Base-by-base conservation (phyloP, 2,113 vertebrate species). In the Pagrus major region DNA sequence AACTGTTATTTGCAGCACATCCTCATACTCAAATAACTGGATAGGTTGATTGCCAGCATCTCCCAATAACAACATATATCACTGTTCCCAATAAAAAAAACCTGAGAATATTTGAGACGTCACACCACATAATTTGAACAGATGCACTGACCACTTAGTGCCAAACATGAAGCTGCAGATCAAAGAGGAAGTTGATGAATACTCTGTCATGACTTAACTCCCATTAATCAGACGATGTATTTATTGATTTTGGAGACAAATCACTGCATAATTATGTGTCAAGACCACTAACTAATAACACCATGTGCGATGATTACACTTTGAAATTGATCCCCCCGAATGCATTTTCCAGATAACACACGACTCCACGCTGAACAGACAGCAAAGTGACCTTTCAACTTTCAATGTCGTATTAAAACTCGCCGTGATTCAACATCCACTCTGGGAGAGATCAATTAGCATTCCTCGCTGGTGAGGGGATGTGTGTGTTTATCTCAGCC, bases 401-500 rank as follows among this genome's bases (percentile, higher is more conserved):
- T 52, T 55, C 46, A 31, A 39, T 66, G 42, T 18, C 6, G 8
- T 52, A 61, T 78, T 69, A 65, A 68, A 83, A 74, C 3, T 6
- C 64, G 46, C 37, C 29, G 12, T 78, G 67, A 86, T 69, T 84
- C 76, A 76, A 75, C 29, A 65, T 68, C 33, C 60, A 55, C 75
- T 70, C 20, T 44, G 67, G 68, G 82, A 85, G 69, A 69, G 66
- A 39, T 64, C 81, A 82, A 87, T 83, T 84, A 86, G 71, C 66
- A 88, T 88, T 86, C 61, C 59, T 80, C 8, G 21, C 65, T 52
- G 67, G 68, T 83, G 76, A 88, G 68, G 69, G 49, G 51, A 81
- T 68, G 46, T 47, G 67, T 71, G 67, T 79, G 75, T 83, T 80
- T 81, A 78, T 56, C 37, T 75, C 54, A 33, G 60, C 42, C 69